These are phyloP conservation scores for Neogobius melanostomus DNA, from an alignment of 2,113 vertebrate genomes.

Conservation along the genomic window DNA sequence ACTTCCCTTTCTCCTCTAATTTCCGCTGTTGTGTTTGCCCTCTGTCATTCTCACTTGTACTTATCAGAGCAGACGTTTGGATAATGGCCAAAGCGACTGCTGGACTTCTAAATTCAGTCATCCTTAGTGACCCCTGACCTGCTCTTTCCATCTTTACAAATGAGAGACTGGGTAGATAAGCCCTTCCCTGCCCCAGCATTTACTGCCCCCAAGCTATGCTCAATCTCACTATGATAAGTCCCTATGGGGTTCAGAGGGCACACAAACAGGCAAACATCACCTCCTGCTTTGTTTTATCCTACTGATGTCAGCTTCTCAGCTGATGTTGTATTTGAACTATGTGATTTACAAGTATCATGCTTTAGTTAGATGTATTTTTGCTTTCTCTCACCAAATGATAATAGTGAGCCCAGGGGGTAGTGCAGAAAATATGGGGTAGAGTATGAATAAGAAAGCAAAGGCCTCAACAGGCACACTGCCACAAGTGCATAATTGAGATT, in stretches of 20 bases:
- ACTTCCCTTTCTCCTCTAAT: slow-evolving; percentile 60
- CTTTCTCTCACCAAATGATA: slow-evolving; percentile 34
- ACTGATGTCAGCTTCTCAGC: slow-evolving; percentile 59
- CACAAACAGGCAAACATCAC: slow-evolving; percentile 66
- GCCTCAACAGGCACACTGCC: no score
- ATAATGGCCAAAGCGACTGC: slow-evolving; percentile 73
- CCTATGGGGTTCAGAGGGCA: slow-evolving; percentile 71
- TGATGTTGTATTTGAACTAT: slow-evolving; percentile 67
- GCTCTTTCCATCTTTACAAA: slow-evolving; percentile 78
- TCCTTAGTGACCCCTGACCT: slow-evolving; percentile 74
- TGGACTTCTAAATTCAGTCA: slow-evolving; percentile 76
- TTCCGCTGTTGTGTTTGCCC: slow-evolving; percentile 67
- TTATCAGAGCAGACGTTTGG: slow-evolving; percentile 77
- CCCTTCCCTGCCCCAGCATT: slow-evolving; percentile 62
- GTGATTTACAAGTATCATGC: slow-evolving; percentile 64
- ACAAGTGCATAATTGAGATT: no score
- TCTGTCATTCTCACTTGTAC: slow-evolving; percentile 73
- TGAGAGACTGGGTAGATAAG: slow-evolving; percentile 74
- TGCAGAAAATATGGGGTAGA: neutral
- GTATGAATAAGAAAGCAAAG: neutral
- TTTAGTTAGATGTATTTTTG: slow-evolving; percentile 40
- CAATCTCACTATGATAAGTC: slow-evolving; percentile 73
- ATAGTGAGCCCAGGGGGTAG: slow-evolving; percentile 32
- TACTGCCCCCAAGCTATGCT: slow-evolving; percentile 66
- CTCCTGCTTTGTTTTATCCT: slow-evolving; percentile 65